These are phyloP conservation scores for Prochilodus magdalenae DNA, from an alignment of 2,113 vertebrate genomes.

Conservation along the genomic window DNA sequence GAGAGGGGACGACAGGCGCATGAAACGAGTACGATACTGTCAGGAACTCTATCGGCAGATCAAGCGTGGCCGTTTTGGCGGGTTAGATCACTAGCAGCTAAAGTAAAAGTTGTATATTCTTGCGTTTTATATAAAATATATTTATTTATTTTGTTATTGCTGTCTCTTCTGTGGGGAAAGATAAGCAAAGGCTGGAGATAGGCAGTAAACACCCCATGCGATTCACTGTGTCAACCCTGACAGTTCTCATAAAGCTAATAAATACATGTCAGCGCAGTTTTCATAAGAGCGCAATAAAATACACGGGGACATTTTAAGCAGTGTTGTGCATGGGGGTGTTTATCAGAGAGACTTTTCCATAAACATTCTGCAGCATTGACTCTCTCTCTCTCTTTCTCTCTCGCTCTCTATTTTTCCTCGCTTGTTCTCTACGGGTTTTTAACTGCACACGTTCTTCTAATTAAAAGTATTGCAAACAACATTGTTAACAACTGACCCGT, in stretches of 20 bases:
- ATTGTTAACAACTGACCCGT: conserved; percentile 24
- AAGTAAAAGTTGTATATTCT: neutral
- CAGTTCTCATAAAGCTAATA: conserved; percentile 50
- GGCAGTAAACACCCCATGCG: conserved; percentile 40
- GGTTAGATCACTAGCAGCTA: neutral
- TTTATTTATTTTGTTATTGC: neutral
- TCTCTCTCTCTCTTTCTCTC: neutral
- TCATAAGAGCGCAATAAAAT: conserved; percentile 45
- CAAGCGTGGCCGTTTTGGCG: neutral
- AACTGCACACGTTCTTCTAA: conserved; percentile 20
- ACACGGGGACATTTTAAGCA: conserved; percentile 25
- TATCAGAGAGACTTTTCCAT: neutral
- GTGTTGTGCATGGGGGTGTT: neutral
- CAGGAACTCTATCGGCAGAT: neutral
- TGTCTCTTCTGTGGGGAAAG: neutral
- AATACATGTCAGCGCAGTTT: conserved; percentile 38
- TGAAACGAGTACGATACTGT: neutral
- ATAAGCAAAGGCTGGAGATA: neutral
- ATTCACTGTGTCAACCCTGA: conserved; percentile 36
- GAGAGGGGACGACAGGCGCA: neutral
- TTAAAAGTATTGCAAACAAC: conserved; percentile 18
- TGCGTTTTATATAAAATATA: neutral
- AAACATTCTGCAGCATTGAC: neutral
- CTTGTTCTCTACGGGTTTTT: neutral
- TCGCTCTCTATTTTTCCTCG: neutral